A percentile compares a stretch with the other conserved stretches of the same genome.
Conservation (phyloP, 2,113 vertebrate genomes). For the Maccullochella peelii region DNA sequence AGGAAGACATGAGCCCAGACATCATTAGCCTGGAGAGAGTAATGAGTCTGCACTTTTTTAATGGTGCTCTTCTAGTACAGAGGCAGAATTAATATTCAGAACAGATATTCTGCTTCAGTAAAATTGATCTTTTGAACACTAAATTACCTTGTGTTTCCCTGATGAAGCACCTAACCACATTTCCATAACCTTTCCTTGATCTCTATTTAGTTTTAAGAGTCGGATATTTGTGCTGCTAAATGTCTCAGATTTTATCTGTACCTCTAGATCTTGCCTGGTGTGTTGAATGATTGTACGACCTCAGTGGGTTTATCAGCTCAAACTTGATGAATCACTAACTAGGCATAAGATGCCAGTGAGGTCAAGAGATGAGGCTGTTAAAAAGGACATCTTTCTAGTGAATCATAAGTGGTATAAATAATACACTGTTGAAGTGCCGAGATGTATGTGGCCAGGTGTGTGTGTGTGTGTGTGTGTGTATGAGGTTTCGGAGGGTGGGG, state of each 20-base stretch:
- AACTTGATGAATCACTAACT: no score
- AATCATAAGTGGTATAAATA: neutral
- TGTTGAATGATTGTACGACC: neutral
- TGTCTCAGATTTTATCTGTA: neutral
- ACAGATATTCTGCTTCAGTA: neutral
- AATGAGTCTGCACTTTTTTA: slow-evolving; percentile 52
- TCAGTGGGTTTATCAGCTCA: no score
- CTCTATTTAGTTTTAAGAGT: neutral
- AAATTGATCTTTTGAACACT: slow-evolving; percentile 1
- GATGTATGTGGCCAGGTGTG: neutral
- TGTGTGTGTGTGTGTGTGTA: neutral
- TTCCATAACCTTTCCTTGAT: neutral
- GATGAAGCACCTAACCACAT: neutral
- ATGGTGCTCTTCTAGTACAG: neutral
- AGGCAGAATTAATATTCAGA: slow-evolving; percentile 2
- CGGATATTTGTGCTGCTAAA: neutral
- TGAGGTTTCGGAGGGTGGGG: neutral
- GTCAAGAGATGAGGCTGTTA: no score
- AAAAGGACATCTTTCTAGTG: neutral
- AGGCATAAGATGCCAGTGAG: no score
- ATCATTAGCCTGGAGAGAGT: slow-evolving; percentile 45
- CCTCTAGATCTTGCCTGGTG: neutral
- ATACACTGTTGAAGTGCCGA: neutral
- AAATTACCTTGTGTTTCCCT: slow-evolving; percentile 3
- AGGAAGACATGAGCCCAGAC: slow-evolving; percentile 30